phyloP scores from a whole-genome alignment of 2,797 vertebrate genomes.

The Acanthis flammea region DNA sequence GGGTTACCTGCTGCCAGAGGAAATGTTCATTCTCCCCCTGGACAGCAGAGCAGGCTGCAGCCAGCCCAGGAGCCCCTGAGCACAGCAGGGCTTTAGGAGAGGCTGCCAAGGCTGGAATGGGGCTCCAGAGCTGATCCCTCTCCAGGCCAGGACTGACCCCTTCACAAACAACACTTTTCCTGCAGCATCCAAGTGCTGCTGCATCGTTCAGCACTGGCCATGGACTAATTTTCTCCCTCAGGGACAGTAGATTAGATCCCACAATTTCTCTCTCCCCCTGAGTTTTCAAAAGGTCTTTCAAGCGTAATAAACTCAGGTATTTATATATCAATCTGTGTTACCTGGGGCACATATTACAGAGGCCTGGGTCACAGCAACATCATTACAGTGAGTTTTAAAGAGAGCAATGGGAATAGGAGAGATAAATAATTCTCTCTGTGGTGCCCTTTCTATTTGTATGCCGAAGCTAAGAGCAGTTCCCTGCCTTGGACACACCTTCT shows the following conservation, averaged over 20 bases:
- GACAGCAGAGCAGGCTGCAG: neutral
- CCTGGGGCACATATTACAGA: conserved; percentile 37
- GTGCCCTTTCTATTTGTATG: conserved; percentile 32
- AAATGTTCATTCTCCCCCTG: rapidly evolving
- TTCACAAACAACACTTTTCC: neutral
- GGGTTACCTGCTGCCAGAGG: neutral
- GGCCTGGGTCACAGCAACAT: conserved; percentile 38
- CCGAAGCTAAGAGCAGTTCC: conserved; percentile 17
- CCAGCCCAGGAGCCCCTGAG: neutral
- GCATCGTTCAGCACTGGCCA: neutral
- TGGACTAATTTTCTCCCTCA: conserved; percentile 42
- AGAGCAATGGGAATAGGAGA: conserved; percentile 37
- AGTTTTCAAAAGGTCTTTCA: conserved; percentile 49
- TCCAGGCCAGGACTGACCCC: neutral
- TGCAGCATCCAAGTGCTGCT: neutral
- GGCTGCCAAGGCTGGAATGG: neutral
- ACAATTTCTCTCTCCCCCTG: conserved; percentile 3
- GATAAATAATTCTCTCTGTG: conserved; percentile 17
- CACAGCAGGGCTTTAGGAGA: neutral
- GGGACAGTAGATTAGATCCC: conserved; percentile 35
- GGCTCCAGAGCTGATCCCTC: neutral
- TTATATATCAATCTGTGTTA: conserved; percentile 48
- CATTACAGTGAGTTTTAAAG: conserved; percentile 30
- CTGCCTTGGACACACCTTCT: conserved; percentile 35
- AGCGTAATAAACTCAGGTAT: conserved; percentile 45